Base-by-base conservation (phyloP, 2,113 vertebrate species). In the Plectropomus leopardus region DNA sequence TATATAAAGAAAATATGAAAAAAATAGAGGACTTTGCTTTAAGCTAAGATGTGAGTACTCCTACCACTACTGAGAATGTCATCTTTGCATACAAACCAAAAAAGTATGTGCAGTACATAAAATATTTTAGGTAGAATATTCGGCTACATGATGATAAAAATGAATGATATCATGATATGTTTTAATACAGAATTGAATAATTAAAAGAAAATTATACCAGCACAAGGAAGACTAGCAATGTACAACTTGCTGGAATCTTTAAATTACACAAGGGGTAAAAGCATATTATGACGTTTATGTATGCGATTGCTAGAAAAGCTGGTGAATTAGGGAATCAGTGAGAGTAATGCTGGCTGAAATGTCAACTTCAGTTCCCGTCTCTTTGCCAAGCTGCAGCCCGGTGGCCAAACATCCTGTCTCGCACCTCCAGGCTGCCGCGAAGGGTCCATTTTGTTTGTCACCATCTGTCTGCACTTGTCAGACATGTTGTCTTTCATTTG, bases 381-480 rank as follows among this genome's bases (percentile, higher is more conserved):
- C 57, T 74, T 57, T 70, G 36, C 74, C 9, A 16, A 66, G 30
- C 53, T 24, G 75, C 13, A 58, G 45, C 82, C 72, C 19, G 11
- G 55, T 71, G 79, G 64, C 77, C 81, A 86, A 71, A 86, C 78
- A 58, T 32, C 34, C 76, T 58, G 64, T 83, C 78, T 78, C 50
- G 54, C 55, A 80, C 67, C 50, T 60, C 50, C 72, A 72, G 55
- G 73, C 59, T 47, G 50, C 40, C 84, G 76, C 51, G 74, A 90
- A 72, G 79, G 59, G 74, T 72, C 80, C 73, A 59, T 83, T 90
- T 85, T 87, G 76, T 87, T 89, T 89, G 88, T 84, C 90, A 85
- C 78, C 61, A 69, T 53, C 47, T 86, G 83, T 85, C 87, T 61
- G 32, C 74, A 83, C 68, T 64, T 84, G 84, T 81, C 86, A 84